Percentiles rank a stretch among this genome's conserved stretches.
Conservation (phyloP, 2,113 vertebrate species). For the Ptyas mucosa region DNA sequence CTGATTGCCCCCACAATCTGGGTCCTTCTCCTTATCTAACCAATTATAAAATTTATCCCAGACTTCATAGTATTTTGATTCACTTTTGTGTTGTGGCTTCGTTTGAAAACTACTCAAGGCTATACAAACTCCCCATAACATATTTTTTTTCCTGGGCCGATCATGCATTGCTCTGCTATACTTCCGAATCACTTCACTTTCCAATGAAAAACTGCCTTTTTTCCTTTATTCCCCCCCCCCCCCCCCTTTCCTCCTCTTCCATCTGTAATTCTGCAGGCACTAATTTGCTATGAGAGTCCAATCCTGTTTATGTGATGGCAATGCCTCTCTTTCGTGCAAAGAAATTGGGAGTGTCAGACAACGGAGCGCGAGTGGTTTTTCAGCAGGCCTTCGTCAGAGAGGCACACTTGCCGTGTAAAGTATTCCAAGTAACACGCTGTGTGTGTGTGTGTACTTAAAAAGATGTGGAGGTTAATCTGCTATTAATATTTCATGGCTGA, state of each 20-base stretch:
- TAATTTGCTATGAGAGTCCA: conserved; percentile 29
- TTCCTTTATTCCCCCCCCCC: too few relatives aligned
- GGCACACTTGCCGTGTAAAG: conserved; percentile 13
- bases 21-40: too few relatives aligned
- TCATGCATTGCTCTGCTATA: too few relatives aligned
- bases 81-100: not conserved
- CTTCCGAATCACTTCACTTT: not conserved
- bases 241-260: too few relatives aligned
- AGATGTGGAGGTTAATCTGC: conserved; percentile 35
- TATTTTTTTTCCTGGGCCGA: not conserved
- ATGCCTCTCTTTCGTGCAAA: conserved; percentile 2
- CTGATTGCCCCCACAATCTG: too few relatives aligned
- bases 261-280: not conserved
- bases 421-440: conserved; percentile 10
- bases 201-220: not conserved
- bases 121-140: not conserved
- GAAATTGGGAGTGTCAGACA: conserved; percentile 22
- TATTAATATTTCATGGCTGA: conserved; percentile 51
- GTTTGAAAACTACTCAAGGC: not conserved
- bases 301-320: conserved; percentile 35
- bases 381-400: not conserved
- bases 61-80: too few relatives aligned
- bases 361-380: not conserved
- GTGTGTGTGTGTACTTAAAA: conserved; percentile 9
- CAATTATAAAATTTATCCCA: too few relatives aligned